Evolutionary conservation across 1,140 invertebrate genomes (phyloP), one percentile per base, ranked within the genome.

Genomic region (Laupala kohalensis): DNA sequence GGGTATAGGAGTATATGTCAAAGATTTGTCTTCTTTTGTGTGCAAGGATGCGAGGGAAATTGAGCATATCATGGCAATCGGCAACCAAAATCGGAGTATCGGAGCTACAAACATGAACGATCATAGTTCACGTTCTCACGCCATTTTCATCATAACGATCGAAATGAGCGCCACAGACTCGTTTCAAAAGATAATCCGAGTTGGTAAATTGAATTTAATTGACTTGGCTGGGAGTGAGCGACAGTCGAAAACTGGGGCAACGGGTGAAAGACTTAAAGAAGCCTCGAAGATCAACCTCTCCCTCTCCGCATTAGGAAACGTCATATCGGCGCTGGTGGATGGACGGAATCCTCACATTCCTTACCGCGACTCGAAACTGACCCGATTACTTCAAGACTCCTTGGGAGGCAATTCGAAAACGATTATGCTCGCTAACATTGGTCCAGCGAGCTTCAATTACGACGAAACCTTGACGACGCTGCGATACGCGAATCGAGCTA

Each of bases 101-200:
- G 86, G 93, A 19, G 90, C 95, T 30, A 99, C 98, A 12, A 97
- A 99, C 81, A 99, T 99, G 98, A 99, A 99, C 82, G 94, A 97
- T 79, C 96, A 99, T 81, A 97, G 95, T 79, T 98, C 96, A 12
- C 81, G 97, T 69, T 98, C 95, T 23, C 98, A 99, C 84, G 97
- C 97, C 37, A 98, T 99, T 72, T 99, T 99, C 82, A 92, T 98
- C 78, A 94, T 99, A 69, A 97, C 95, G 6, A 92, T 99, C 24
- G 97, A 99, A 84, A 96, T 97, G 84, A 92, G 92, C 77, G 84
- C 88, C 79, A 9, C 76, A 2, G 76, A 76, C 67, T 67, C 69
- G 27, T 76, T 76, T 3, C 86, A 88, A 76, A 86, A 83, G 15
- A 80, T 84, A 74, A 83, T 92, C 53, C 79, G 87, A 73, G 89